A percentile compares a stretch with the other conserved stretches of the same genome.
phyloP scores from a whole-genome alignment of 2,797 vertebrate species.

The Mormyrops attenuatus region DNA sequence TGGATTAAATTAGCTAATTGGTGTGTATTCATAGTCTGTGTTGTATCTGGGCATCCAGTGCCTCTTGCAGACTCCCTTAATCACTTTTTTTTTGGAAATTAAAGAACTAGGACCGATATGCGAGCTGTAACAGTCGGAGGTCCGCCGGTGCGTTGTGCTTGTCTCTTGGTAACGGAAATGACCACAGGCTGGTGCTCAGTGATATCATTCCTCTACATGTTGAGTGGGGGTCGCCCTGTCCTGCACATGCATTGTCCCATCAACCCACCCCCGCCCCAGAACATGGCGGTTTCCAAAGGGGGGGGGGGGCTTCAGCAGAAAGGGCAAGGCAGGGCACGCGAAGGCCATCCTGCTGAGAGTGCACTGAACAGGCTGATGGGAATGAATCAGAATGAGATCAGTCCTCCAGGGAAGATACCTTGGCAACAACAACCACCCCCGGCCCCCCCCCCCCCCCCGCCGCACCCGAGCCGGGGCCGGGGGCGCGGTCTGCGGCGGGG shows the following conservation, averaged over 20 bases:
- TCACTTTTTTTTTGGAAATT: not conserved
- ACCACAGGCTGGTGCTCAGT: not conserved
- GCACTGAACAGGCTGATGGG: slow-evolving; percentile 18
- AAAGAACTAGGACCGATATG: not conserved
- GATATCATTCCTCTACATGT: slow-evolving; percentile 1
- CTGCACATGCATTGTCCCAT: not conserved
- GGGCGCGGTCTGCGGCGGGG: too few species aligned
- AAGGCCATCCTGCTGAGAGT: not conserved
- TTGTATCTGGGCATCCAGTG: slow-evolving; percentile 12
- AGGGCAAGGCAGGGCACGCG: not conserved
- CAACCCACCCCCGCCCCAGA: not conserved
- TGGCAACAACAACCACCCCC: slow-evolving; percentile 14
- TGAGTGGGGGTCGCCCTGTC: not conserved
- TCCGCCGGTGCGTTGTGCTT: too few species aligned
- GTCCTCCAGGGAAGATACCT: slow-evolving; percentile 25
- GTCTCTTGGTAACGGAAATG: not conserved
- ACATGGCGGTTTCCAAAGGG: not conserved
- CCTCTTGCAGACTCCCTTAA: not conserved
- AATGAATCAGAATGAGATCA: slow-evolving; percentile 27
- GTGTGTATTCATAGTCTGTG: slow-evolving; percentile 20
- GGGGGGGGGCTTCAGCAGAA: not conserved
- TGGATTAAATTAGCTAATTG: slow-evolving; percentile 19
- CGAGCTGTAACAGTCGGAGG: not conserved
- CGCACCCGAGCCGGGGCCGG: too few species aligned
- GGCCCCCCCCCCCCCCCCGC: not conserved